These are phyloP conservation scores for Poecilia picta DNA, from an alignment of 2,797 vertebrate species.

Conservation along the genomic window DNA sequence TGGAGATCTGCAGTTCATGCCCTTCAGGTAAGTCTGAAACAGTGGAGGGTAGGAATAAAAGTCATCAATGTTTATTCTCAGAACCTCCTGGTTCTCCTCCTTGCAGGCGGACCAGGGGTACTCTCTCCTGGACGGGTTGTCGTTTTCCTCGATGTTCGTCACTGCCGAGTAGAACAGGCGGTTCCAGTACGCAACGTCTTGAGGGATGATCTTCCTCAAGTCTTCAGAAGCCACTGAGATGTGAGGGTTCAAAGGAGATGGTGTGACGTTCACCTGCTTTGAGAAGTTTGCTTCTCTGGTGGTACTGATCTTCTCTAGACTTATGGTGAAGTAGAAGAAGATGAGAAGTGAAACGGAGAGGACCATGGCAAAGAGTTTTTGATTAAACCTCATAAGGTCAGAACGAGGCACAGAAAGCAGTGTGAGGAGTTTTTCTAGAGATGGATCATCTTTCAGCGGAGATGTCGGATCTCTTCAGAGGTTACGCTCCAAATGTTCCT, in stretches of 20 bases:
- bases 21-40: slow-evolving; percentile 78
- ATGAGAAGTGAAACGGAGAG: slow-evolving; percentile 50
- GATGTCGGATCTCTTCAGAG: not conserved
- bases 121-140: not conserved
- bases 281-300: not conserved
- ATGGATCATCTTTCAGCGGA: slow-evolving; percentile 27
- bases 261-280: not conserved
- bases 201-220: slow-evolving; percentile 61
- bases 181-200: slow-evolving; percentile 85
- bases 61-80: slow-evolving; percentile 76
- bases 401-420: not conserved
- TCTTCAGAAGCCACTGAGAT: not conserved
- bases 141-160: slow-evolving; percentile 36
- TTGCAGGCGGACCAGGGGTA: slow-evolving; percentile 41
- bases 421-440: slow-evolving; percentile 1
- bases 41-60: slow-evolving; percentile 72
- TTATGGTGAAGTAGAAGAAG: slow-evolving; percentile 54
- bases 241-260: accelerated
- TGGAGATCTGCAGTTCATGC: slow-evolving; percentile 80
- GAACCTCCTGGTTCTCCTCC: slow-evolving; percentile 48
- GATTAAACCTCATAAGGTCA: slow-evolving; percentile 44
- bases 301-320: not conserved
- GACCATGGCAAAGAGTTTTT: slow-evolving; percentile 28
- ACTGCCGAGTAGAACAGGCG: slow-evolving; percentile 72
- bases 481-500: slow-evolving; percentile 29